Base-by-base conservation (phyloP, 2,113 vertebrate genomes). In the Fulmarus glacialis region DNA sequence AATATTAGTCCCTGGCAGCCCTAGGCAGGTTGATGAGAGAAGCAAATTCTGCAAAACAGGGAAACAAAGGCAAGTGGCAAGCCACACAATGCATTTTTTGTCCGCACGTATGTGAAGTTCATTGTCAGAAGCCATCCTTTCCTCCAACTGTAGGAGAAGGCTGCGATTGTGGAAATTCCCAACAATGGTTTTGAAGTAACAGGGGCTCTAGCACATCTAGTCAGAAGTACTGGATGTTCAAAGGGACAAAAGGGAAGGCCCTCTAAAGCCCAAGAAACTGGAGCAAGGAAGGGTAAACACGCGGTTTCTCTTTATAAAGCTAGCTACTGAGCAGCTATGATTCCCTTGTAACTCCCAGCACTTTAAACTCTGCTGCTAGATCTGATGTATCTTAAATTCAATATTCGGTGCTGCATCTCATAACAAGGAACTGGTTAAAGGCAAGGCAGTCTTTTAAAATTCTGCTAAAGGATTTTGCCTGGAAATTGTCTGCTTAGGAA, bases 51-150 rank as follows among this genome's bases (percentile, higher is more conserved):
- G 79, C 84, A 95, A 90, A 96, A 94, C 95, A 94, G 79, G 89
- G 88, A 95, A 96, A 97, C 96, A 97, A 97, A 97, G 87, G 84
- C 96, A 63, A 91, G 26, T 59, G 59, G 82, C 42, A 81, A 87
- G 59, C n/a, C 53, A 52, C 84, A 96, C 89, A 96, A 95, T 80
- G 87, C 50, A 12, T 30, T 86, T 93, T 71, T 96, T 97, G 96
- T 97, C 78, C 5, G 8, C 40, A 36, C 5, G 3, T 77, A 73
- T 95, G 84, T 95, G 94, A 95, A 83, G 66, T 96, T 80, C 89
- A 93, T 93, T 97, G 96, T 96, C 91, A 96, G 80, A 93, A 77
- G 84, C 77, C 74, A 40, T 48, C 82, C 68, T 96, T 93, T 66
- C 82, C 90, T 90, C 66, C 87, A 75, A 38, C 48, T 68, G 66